Percentiles rank a stretch among this genome's conserved stretches.
Conservation (phyloP, 2,888 invertebrate species). For the Esperia sulphurella region DNA sequence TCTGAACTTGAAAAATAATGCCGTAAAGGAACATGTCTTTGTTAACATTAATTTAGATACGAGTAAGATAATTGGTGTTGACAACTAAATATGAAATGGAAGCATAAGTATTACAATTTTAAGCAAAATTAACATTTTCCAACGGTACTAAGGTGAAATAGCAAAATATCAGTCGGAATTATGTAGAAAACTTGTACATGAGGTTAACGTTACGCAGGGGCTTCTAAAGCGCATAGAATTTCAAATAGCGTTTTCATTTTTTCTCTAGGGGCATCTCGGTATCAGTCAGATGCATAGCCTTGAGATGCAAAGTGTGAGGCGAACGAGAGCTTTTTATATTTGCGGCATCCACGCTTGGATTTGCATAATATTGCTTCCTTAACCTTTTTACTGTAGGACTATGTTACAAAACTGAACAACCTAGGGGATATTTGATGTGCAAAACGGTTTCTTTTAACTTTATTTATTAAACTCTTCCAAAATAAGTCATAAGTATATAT, state of each 20-base stretch:
- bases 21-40: too few species aligned
- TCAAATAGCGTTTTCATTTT: conserved; percentile 74
- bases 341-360: conserved; percentile 70
- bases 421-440: conserved; percentile 23
- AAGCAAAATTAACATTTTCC: neutral
- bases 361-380: conserved; percentile 80
- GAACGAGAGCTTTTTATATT: conserved; percentile 74
- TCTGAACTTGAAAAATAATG: too few species aligned
- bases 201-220: conserved; percentile 49
- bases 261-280: conserved; percentile 68
- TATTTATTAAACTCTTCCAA: too few species aligned
- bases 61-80: too few species aligned
- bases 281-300: conserved; percentile 75
- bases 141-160: neutral
- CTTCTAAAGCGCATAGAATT: conserved; percentile 70
- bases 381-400: conserved; percentile 63
- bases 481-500: too few species aligned
- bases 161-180: neutral
- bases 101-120: neutral
- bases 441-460: too few species aligned
- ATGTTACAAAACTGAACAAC: conserved; percentile 51
- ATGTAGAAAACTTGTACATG: conserved; percentile 3
- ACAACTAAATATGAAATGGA: too few species aligned
- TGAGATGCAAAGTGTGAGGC: conserved; percentile 76
- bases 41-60: too few species aligned